Base-by-base conservation (phyloP, 2,888 invertebrate genomes). In the Exocentrus adspersus region DNA sequence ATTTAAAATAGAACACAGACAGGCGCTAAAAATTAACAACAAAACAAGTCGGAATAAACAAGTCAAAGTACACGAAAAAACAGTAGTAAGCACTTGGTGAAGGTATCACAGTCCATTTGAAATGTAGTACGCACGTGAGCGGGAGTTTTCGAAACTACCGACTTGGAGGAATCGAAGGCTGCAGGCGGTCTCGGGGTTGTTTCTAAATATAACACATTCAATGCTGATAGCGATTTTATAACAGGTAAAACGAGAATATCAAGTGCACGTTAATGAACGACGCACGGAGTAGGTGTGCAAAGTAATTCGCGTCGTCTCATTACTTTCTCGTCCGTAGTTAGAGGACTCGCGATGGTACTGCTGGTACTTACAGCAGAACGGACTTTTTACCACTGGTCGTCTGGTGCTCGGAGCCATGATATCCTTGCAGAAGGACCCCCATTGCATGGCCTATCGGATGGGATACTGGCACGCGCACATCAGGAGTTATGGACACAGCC, bases 241-340 rank as follows among this genome's bases (percentile, higher is more conserved):
- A 81, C 82, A 80, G 79, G 82, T 81, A 75, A 78, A 79, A 82
- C 82, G 77, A 80, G 82, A 81, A 78, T 78, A 79, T 78, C 80
- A 77, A 79, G 80, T 77, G 75, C 67, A 70, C 65, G 69, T 70
- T 75, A 73, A 76, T 72, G 72, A 73, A 71, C 72, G 69, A 7
- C 60, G 56, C n/a, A n/a, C 63, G 63, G 70, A 69, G 74, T 74
- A 71, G 72, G 73, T 72, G 70, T 66, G 63, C 67, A 67, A 65
- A 62, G 54, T 68, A 57, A 54, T 21, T 50, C 61, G 50, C 45
- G 45, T 9, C 21, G 61, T 19, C 46, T 51, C 58, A 64, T 60
- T 54, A 51, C 45, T 56, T 48, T 60, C 57, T 41, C 50, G 21
- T 46, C 54, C 51, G 41, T 28, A 37, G 45, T 24, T n/a, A 12